A percentile compares a stretch with the other conserved stretches of the same genome.
These are phyloP conservation scores for Sycophaga agraensis DNA, from an alignment of 1,140 invertebrate genomes.

Conservation along the genomic window DNA sequence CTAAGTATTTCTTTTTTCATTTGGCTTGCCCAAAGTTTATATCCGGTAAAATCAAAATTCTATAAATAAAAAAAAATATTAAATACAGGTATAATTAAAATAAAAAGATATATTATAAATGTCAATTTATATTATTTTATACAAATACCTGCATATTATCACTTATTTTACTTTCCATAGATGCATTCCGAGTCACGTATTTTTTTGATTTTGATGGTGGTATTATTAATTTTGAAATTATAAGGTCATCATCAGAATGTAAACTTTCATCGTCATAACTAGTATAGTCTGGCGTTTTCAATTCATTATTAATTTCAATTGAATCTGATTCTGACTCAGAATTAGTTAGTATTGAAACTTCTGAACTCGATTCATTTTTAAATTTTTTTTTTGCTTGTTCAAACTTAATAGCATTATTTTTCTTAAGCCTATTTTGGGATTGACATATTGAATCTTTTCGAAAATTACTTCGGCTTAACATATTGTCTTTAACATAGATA, in stretches of 20 bases:
- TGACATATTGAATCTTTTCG: too few species aligned
- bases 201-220: neutral
- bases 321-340: slow-evolving; percentile 15
- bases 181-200: neutral
- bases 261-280: slow-evolving; percentile 20
- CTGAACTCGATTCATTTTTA: neutral
- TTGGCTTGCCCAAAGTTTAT: slow-evolving; percentile 13
- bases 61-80: neutral
- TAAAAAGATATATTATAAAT: too few species aligned
- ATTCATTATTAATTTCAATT: slow-evolving; percentile 10
- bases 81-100: too few species aligned
- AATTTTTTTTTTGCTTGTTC: neutral
- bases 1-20: slow-evolving; percentile 22
- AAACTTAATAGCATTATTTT: too few species aligned
- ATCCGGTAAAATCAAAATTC: slow-evolving; percentile 14
- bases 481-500: too few species aligned
- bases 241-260: slow-evolving; percentile 18
- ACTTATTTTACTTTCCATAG: neutral
- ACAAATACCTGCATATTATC: too few species aligned
- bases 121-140: too few species aligned
- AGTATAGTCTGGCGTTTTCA: slow-evolving; percentile 23
- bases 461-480: too few species aligned
- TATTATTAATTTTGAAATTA: neutral
- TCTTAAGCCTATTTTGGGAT: too few species aligned
- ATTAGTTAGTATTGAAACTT: slow-evolving; percentile 1